Evolutionary conservation across 2,888 invertebrate species (phyloP), one percentile per base, ranked within the genome.

Genomic region (Hyalella azteca): DNA sequence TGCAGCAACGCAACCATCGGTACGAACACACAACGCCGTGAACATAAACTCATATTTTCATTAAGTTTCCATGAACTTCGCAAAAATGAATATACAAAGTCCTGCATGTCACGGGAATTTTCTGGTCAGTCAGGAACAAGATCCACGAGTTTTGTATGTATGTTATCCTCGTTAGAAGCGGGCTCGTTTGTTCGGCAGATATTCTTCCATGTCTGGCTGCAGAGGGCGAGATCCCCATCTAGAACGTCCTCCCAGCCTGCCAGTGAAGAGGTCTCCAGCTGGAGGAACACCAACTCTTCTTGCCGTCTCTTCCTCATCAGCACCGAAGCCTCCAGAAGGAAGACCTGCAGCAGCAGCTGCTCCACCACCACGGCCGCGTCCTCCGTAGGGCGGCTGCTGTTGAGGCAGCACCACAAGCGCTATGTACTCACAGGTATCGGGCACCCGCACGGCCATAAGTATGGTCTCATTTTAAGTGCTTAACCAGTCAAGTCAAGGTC

Each of bases 331-430:
- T 4, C 36, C 66, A 36, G 66, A n/a, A 36, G 66, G 36, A 66
- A 36, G 36, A 11, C 36, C 66, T 7, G 66, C 32, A 66, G 66
- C 26, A 7, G n/a, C 66, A 22, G 66, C 66, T 7, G 39, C 66
- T 29, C 36, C 66, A 36, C 66, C 66, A 4, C 66, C 66, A 11
- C 66, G 66, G 19, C 66, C 66, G 11, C 66, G 66, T 39, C 66
- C 66, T 66, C 66, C 66, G 29, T 36, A 66, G 29, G 54, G 54
- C 22, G 66, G 66, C 66, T 66, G 66, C 66, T 66, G 66, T 66
- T 39, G 66, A 66, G 54, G 54, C 54, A 54, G 54, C 54, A 54
- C 29, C 54, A 54, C 54, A 54, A 54, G 54, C 54, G 54, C 54
- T 54, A 54, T 54, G 54, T 54, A 54, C 54, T 54, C 5, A 54